Conservation (phyloP, 2,888 invertebrate genomes). For the Myopa tessellatipennis region DNA sequence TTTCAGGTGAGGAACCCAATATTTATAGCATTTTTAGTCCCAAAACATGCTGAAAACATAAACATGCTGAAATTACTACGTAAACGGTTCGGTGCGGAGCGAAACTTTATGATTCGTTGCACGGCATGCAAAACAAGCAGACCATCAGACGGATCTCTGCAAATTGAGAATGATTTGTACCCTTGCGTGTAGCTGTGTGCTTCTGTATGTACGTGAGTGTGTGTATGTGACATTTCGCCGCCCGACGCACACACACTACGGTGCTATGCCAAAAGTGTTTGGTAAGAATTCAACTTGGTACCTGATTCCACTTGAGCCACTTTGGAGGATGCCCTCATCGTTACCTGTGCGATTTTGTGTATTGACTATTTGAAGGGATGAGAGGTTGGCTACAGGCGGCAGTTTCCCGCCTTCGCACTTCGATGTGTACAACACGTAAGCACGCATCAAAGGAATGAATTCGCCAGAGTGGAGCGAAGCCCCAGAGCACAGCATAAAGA, state of each 20-base stretch:
- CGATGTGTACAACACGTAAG: conserved; percentile 20
- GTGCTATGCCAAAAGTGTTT: not conserved
- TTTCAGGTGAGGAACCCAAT: not conserved
- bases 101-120: not conserved
- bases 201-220: conserved; percentile 19
- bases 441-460: conserved; percentile 38
- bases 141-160: conserved; percentile 58
- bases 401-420: not conserved
- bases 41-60: conserved; percentile 63
- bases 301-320: not conserved
- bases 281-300: conserved; percentile 12
- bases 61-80: conserved; percentile 61
- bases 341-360: not conserved
- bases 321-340: not conserved
- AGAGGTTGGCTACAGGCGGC: not conserved
- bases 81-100: conserved; percentile 56
- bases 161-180: conserved; percentile 63
- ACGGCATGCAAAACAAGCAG: conserved; percentile 41
- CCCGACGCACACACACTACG: conserved; percentile 5
- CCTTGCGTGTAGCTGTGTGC: conserved; percentile 40
- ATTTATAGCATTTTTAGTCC: conserved; percentile 50
- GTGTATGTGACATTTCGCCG: conserved; percentile 44
- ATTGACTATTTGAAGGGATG: not conserved
- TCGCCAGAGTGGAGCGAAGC: conserved; percentile 37
- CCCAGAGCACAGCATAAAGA: conserved; percentile 33